Conservation (phyloP, 1,140 invertebrate species). For the Listronotus bonariensis region DNA sequence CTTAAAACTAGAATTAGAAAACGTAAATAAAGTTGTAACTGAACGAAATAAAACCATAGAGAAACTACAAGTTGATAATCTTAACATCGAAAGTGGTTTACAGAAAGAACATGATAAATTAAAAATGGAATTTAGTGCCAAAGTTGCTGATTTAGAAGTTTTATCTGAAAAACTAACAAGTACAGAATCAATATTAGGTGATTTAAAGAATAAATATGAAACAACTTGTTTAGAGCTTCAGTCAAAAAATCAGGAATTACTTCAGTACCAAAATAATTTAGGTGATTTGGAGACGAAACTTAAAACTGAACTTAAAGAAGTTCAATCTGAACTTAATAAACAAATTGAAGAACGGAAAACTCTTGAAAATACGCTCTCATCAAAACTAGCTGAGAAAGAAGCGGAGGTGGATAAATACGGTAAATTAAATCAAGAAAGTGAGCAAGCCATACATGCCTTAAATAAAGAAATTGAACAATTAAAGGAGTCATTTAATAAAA, state of each 20-base stretch:
- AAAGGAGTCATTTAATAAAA: constrained; percentile 3
- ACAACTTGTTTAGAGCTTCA: not conserved
- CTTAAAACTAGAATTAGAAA: constrained; percentile 59
- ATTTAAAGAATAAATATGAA: constrained; percentile 13
- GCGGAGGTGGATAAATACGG: constrained; percentile 58
- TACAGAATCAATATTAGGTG: not conserved
- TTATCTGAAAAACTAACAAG: constrained; percentile 9
- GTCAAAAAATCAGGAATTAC: constrained; percentile 18
- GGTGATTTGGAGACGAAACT: constrained; percentile 15
- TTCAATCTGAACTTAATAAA: constrained; percentile 11
- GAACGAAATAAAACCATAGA: constrained; percentile 55
- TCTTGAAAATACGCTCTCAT: not conserved
- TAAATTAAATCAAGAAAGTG: constrained; percentile 46
- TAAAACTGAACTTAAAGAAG: constrained; percentile 16
- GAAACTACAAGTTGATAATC: constrained; percentile 33
- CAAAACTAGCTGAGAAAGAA: not conserved
- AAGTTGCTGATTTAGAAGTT: constrained; percentile 46
- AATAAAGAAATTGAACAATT: constrained; percentile 20
- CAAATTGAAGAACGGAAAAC: constrained; percentile 17
- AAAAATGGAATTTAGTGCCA: constrained; percentile 63
- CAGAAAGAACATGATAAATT: constrained; percentile 63
- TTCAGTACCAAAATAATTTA: constrained; percentile 21
- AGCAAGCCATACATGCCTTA: not conserved
- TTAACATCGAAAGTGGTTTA: constrained; percentile 53
- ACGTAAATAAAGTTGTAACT: constrained; percentile 36